Evolutionary conservation across 2,888 invertebrate genomes (phyloP).

Genomic region (Autographa gamma): DNA sequence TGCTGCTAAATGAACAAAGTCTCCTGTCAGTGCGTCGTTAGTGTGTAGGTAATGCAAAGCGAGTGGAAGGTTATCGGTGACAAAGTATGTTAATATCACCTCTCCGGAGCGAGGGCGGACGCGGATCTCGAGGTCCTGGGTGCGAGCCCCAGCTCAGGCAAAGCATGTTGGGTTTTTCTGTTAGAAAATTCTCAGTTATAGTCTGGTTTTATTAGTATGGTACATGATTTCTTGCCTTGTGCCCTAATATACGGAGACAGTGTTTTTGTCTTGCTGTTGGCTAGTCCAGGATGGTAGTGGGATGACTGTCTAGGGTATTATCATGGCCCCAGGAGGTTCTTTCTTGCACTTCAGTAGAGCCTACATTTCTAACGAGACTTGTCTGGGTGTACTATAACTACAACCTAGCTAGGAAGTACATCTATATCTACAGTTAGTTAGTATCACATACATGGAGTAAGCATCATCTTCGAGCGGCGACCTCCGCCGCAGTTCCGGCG

Average conservation of each 20-base stretch:
- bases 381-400: background rate
- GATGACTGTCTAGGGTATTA: background rate
- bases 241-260: no score
- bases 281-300: background rate
- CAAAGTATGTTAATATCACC: conserved; percentile 44
- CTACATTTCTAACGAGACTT: background rate
- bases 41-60: background rate
- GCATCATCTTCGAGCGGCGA: conserved; percentile 79
- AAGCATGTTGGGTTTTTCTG: conserved; percentile 51
- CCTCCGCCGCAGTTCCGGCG: conserved; percentile 71
- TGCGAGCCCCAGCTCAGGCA: conserved; percentile 47
- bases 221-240: background rate
- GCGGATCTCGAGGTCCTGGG: conserved; percentile 49
- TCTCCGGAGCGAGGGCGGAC: conserved; percentile 48
- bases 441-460: conserved; percentile 69
- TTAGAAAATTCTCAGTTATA: conserved; percentile 53
- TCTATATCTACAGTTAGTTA: background rate
- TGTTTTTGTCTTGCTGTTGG: background rate
- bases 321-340: background rate
- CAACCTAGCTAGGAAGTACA: background rate
- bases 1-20: background rate
- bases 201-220: conserved; percentile 14
- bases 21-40: background rate
- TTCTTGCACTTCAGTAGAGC: background rate
- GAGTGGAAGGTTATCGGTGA: conserved; percentile 15